Conservation (phyloP, 2,888 invertebrate genomes). For the Lepas anatifera region DNA sequence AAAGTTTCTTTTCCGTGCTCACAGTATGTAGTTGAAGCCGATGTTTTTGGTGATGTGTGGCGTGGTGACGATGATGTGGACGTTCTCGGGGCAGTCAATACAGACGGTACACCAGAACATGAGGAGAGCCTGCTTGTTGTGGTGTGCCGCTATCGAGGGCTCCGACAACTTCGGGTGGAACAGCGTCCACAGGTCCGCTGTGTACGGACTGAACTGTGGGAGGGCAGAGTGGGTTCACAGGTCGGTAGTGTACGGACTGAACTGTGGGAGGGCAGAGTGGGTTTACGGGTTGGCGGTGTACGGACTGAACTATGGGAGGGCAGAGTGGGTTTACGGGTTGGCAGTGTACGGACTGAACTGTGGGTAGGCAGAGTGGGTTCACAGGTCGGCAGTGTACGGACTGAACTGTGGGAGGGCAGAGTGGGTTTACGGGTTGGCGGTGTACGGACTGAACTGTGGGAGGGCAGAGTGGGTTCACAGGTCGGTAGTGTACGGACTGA, state of each 20-base stretch:
- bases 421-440: conserved; percentile 81
- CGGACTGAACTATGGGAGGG: conserved; percentile 64
- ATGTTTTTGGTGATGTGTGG: conserved; percentile 83
- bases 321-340: conserved; percentile 83
- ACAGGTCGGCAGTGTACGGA: conserved; percentile 75
- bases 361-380: conserved; percentile 75
- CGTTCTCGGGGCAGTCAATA: conserved; percentile 84
- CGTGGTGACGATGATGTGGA: conserved; percentile 74
- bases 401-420: too few species aligned
- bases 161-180: conserved; percentile 90
- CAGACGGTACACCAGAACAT: conserved; percentile 90
- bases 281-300: conserved; percentile 82
- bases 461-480: conserved; percentile 76
- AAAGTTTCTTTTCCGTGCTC: too few species aligned
- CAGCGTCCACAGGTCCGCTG: conserved; percentile 81
- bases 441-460: conserved; percentile 72
- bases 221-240: conserved; percentile 87
- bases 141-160: conserved; percentile 86
- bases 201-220: conserved; percentile 74
- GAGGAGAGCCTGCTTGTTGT: conserved; percentile 84
- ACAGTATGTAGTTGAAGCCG: conserved; percentile 93
- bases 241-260: conserved; percentile 78
- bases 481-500: conserved; percentile 81
- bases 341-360: conserved; percentile 86
- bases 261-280: too few species aligned